These are phyloP conservation scores for Chaenodraco wilsoni DNA, from an alignment of 2,797 vertebrate species.

Conservation along the genomic window DNA sequence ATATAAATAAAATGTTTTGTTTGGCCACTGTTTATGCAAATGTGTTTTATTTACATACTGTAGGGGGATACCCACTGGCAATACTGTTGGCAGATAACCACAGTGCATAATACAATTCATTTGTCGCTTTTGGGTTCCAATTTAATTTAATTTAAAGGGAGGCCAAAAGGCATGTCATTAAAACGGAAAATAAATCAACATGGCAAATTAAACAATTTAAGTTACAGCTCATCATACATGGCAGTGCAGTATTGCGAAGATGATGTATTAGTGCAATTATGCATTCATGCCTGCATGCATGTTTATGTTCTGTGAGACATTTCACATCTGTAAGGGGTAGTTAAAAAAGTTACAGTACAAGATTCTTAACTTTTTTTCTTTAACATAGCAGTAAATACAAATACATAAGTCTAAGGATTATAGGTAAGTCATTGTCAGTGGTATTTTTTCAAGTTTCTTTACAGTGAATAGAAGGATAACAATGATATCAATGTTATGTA, in stretches of 20 bases:
- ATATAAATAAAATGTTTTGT: conserved; percentile 8
- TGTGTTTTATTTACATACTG: background rate
- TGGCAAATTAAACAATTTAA: conserved; percentile 15
- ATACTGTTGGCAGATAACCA: background rate
- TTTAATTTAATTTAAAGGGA: conserved; percentile 16
- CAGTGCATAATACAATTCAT: background rate
- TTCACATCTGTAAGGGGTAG: background rate
- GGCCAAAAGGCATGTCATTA: conserved; percentile 12
- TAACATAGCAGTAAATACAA: too few species aligned
- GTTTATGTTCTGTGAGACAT: background rate
- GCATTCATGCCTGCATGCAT: background rate
- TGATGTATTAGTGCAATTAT: background rate
- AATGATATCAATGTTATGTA: background rate
- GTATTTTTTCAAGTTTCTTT: background rate
- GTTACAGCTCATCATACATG: background rate
- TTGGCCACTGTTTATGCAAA: conserved; percentile 25
- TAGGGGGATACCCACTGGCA: background rate
- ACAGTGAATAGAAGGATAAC: background rate
- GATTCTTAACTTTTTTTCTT: too few species aligned
- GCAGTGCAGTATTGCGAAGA: too few species aligned
- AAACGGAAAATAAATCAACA: background rate
- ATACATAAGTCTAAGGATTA: too few species aligned
- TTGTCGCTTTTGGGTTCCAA: background rate
- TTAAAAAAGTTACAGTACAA: background rate
- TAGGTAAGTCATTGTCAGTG: background rate